phyloP scores from a whole-genome alignment of 2,113 vertebrate genomes.

The Pelecanoides urinatrix region DNA sequence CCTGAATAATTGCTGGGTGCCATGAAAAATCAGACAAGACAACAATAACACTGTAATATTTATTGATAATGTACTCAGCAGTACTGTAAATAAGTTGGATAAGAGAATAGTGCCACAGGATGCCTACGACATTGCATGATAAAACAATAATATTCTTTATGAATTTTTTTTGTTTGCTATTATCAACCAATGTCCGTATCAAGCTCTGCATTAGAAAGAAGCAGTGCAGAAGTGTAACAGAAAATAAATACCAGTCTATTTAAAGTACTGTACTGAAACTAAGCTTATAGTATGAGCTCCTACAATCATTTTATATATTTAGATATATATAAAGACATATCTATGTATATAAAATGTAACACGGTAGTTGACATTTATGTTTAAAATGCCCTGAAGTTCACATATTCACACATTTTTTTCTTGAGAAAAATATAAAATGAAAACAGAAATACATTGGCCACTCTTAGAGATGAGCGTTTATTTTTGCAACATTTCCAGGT shows the following conservation, averaged over 20 bases:
- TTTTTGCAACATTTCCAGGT: slow-evolving; percentile 66
- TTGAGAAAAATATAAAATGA: background rate
- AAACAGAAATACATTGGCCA: background rate
- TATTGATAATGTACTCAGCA: slow-evolving; percentile 80
- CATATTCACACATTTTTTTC: slow-evolving; percentile 13
- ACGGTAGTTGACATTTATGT: slow-evolving; percentile 37
- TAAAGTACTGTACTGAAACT: slow-evolving; percentile 65
- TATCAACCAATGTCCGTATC: slow-evolving; percentile 58
- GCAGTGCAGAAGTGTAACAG: slow-evolving; percentile 40
- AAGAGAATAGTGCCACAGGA: slow-evolving; percentile 83
- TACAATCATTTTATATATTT: slow-evolving; percentile 69
- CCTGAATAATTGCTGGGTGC: slow-evolving; percentile 19
- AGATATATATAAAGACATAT: slow-evolving; percentile 46
- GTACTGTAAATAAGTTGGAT: slow-evolving; percentile 84
- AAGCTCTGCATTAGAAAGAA: slow-evolving; percentile 65
- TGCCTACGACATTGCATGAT: slow-evolving; percentile 89
- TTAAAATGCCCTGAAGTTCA: slow-evolving; percentile 39
- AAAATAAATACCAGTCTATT: slow-evolving; percentile 51
- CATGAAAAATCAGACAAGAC: slow-evolving; percentile 16
- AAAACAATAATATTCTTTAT: slow-evolving; percentile 82
- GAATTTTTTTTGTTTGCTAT: slow-evolving; percentile 59
- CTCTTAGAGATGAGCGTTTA: slow-evolving; percentile 49
- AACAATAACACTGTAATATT: slow-evolving; percentile 81
- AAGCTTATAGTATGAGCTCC: slow-evolving; percentile 42
- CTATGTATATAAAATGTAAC: slow-evolving; percentile 69